These are phyloP conservation scores for Yponomeuta evonymella DNA, from an alignment of 2,888 invertebrate genomes.

Conservation along the genomic window DNA sequence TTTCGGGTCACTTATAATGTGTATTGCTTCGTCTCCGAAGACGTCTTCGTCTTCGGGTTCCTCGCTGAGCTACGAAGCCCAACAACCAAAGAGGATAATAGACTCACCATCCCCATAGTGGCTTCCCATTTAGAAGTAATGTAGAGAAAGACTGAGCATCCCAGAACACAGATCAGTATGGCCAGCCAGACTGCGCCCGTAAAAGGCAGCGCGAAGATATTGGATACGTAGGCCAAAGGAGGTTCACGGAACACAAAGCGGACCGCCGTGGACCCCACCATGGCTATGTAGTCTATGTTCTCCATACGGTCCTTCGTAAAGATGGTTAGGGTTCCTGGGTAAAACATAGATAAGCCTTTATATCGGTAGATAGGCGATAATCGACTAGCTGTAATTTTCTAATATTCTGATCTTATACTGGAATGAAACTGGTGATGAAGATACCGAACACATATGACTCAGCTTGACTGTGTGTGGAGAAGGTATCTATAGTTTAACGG, in stretches of 20 bases:
- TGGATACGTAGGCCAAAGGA: conserved; percentile 77
- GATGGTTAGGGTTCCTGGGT: conserved; percentile 54
- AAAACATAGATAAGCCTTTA: neutral
- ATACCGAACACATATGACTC: too few relatives aligned
- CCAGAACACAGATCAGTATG: conserved; percentile 63
- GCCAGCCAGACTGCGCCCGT: conserved; percentile 78
- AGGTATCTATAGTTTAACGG: too few relatives aligned
- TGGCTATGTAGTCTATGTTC: conserved; percentile 71
- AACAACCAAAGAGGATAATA: too few relatives aligned
- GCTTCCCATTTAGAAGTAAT: conserved; percentile 69
- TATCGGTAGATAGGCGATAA: too few relatives aligned
- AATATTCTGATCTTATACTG: too few relatives aligned
- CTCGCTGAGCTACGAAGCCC: too few relatives aligned
- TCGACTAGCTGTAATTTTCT: too few relatives aligned
- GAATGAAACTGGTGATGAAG: too few relatives aligned
- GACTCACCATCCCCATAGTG: conserved; percentile 51
- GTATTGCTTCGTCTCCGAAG: too few relatives aligned
- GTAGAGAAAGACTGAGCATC: conserved; percentile 62
- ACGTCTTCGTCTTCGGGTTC: too few relatives aligned
- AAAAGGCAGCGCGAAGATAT: conserved; percentile 81
- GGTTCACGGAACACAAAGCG: conserved; percentile 81
- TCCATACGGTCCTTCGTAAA: conserved; percentile 60
- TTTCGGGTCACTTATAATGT: too few relatives aligned
- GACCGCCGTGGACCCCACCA: conserved; percentile 70
- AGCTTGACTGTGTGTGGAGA: too few relatives aligned